Evolutionary conservation across 2,888 invertebrate species (phyloP).

Genomic region (Sminthurinus aureus): DNA sequence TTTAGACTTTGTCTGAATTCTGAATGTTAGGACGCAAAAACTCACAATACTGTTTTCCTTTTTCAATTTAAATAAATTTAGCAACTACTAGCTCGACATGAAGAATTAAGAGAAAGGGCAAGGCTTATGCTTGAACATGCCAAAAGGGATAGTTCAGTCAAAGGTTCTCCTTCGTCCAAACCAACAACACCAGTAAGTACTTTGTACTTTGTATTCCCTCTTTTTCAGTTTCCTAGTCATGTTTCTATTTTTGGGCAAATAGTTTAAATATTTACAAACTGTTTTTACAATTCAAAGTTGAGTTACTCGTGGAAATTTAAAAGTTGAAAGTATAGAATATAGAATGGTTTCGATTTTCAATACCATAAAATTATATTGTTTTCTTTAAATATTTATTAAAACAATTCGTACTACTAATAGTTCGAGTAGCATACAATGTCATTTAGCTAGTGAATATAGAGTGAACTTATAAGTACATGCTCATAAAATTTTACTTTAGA

Average conservation of each 20-base stretch:
- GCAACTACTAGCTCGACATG: conserved; percentile 80
- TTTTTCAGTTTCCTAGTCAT: too few relatives aligned
- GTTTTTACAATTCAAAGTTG: too few relatives aligned
- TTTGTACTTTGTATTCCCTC: neutral
- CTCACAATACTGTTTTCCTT: neutral
- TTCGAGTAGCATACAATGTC: neutral
- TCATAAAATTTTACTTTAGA: conserved; percentile 32
- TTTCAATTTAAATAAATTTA: conserved; percentile 55
- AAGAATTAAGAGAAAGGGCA: conserved; percentile 84
- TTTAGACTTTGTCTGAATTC: conserved; percentile 1
- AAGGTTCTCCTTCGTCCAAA: conserved; percentile 58
- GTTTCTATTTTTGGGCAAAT: too few relatives aligned
- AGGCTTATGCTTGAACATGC: conserved; percentile 79
- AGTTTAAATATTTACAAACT: neutral
- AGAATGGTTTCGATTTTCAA: neutral
- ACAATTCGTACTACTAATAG: neutral
- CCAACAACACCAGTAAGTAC: conserved; percentile 55
- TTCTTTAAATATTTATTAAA: neutral
- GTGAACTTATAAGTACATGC: neutral
- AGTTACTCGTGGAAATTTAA: too few relatives aligned
- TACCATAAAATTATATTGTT: neutral
- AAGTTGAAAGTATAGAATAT: too few relatives aligned
- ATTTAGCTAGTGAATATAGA: neutral
- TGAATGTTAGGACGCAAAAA: neutral
- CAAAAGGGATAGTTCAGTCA: conserved; percentile 69